phyloP scores from a whole-genome alignment of 2,113 vertebrate genomes.

The Petromus typicus region DNA sequence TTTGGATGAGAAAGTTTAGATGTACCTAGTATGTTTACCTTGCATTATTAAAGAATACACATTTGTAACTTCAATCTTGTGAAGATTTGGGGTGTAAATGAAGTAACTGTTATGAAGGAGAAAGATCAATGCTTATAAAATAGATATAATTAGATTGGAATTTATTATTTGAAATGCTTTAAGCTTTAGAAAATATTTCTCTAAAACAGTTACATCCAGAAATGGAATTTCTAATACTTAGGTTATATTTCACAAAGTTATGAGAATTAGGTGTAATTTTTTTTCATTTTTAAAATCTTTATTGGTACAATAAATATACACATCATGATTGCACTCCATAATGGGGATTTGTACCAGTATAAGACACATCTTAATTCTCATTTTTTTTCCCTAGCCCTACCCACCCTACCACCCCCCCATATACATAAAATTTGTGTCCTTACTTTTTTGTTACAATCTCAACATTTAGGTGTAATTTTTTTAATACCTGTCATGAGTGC shows the following conservation, averaged over 20 bases:
- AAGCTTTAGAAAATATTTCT: conserved; percentile 55
- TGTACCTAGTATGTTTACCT: not conserved
- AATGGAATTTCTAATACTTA: conserved; percentile 20
- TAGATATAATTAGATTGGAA: conserved; percentile 74
- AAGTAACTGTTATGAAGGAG: conserved; percentile 61
- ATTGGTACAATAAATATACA: no score
- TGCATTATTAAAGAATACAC: not conserved
- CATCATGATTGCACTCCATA: no score
- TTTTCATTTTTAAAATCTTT: no score
- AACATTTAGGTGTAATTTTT: conserved; percentile 22
- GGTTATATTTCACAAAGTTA: conserved; percentile 60
- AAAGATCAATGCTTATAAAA: conserved; percentile 68
- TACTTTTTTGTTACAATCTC: no score
- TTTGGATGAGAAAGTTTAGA: not conserved
- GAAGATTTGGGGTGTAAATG: conserved; percentile 39
- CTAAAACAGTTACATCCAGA: conserved; percentile 62
- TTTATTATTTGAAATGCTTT: conserved; percentile 29
- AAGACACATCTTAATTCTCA: no score
- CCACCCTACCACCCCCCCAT: no score
- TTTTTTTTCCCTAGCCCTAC: no score
- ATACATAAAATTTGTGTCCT: no score
- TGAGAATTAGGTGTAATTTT: not conserved
- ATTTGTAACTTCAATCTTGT: not conserved
- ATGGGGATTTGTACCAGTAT: no score
- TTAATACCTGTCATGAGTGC: conserved; percentile 37